Evolutionary conservation across 1,140 invertebrate genomes (phyloP), one percentile per base, ranked within the genome.

Genomic region (Drosophila tristis): DNA sequence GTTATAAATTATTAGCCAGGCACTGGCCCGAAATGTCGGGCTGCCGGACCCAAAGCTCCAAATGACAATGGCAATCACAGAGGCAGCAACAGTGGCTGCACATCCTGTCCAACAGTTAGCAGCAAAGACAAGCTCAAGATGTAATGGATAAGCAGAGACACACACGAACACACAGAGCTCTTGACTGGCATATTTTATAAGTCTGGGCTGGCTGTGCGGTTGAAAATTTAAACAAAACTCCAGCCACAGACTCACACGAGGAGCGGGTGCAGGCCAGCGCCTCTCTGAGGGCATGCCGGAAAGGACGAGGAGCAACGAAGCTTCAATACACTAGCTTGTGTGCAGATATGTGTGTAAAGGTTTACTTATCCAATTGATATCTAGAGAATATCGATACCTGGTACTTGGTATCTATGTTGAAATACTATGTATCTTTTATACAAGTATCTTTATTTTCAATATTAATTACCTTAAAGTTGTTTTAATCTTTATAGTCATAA

Each of bases 1-100:
- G 82, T 86, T 82, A 87, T 86, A 86, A 86, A 86, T 86, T 87
- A 86, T 82, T 86, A 82, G 84, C 60, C 64, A 23, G 63, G 73
- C 50, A 53, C 72, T 73, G 71, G 67, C 75, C 35, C 35, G 11
- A 78, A 76, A 66, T 4, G 8, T 35, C 31, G 8, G 8, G 2
- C 31, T 3, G 9, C 31, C 64, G 74, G 63, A 84, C 65, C 75
- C 51, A 63, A 74, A 63, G 49, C 57, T 65, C 47, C 29, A 49
- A 82, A 68, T 73, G 66, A 82, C 68, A 74, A 74, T 53, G 48
- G 43, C 70, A 55, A 48, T 35, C 31, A 35, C 31, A 35, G 31
- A 35, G 31, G 31, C 42, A 65, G 43, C 61, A 75, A 43, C 49
- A 45, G 49, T 54, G 51, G 51, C 72, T 74, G 9, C 70, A 54